Conservation (phyloP, 2,797 vertebrate genomes). For the Cyprinodon diabolis region DNA sequence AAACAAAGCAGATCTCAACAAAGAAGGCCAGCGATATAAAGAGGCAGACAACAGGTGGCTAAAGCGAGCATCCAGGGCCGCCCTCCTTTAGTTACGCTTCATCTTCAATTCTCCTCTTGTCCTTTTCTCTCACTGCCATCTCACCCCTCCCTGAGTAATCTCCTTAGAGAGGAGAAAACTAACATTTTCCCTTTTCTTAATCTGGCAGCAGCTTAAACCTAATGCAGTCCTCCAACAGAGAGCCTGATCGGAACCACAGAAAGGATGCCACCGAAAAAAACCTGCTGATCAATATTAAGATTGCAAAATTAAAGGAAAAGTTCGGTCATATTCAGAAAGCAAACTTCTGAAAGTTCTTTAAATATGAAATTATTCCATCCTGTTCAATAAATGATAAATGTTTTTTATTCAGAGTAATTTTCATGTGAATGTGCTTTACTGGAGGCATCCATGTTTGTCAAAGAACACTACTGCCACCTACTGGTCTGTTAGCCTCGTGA, state of each 20-base stretch:
- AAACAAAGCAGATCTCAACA: not conserved
- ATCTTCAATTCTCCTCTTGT: conserved; percentile 76
- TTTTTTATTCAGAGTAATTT: too few species aligned
- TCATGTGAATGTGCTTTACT: too few species aligned
- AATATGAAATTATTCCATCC: too few species aligned
- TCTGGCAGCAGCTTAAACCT: conserved; percentile 72
- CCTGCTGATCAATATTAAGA: conserved; percentile 56
- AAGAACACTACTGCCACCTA: too few species aligned
- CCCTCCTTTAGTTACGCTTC: conserved; percentile 78
- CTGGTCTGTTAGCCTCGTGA: too few species aligned
- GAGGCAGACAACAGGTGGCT: conserved; percentile 79
- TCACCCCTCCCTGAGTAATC: conserved; percentile 80
- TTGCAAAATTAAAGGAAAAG: conserved; percentile 23
- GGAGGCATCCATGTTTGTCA: too few species aligned
- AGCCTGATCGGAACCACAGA: conserved; percentile 33
- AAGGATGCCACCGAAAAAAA: conserved; percentile 35
- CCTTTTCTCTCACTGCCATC: conserved; percentile 68
- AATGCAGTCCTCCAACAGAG: conserved; percentile 59
- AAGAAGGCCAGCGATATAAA: conserved; percentile 29
- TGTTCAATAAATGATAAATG: too few species aligned
- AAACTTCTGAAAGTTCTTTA: too few species aligned
- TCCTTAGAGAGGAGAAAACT: conserved; percentile 80
- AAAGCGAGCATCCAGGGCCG: conserved; percentile 69
- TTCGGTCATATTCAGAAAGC: not conserved
- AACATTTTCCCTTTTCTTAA: conserved; percentile 74